A percentile compares a stretch with the other conserved stretches of the same genome.
phyloP scores from a whole-genome alignment of 2,888 invertebrate species.

The Phyto melanocephala region DNA sequence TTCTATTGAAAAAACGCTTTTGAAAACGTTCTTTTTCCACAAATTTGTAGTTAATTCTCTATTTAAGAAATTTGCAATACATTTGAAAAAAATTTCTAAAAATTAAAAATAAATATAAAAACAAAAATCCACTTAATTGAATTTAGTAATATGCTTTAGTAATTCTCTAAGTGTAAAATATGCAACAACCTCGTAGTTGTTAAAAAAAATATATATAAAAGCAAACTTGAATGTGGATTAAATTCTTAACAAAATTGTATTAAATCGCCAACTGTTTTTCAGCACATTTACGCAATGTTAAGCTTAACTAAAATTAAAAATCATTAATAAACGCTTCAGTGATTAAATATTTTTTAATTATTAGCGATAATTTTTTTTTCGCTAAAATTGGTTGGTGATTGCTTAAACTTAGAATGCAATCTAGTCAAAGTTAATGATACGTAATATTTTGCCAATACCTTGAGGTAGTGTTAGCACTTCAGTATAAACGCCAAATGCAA shows the following conservation, averaged over 20 bases:
- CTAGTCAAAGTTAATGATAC: constrained; percentile 26
- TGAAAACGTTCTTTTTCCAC: too few species aligned
- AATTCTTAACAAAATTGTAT: background rate
- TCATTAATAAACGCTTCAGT: constrained; percentile 28
- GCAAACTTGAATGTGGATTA: background rate
- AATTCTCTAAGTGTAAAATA: background rate
- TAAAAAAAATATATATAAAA: background rate
- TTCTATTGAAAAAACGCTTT: too few species aligned
- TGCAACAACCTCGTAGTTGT: background rate
- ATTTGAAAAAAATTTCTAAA: too few species aligned
- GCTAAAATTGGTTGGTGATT: background rate
- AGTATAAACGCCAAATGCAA: background rate
- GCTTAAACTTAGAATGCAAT: constrained; percentile 1
- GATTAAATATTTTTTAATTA: constrained; percentile 8
- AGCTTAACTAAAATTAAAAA: background rate
- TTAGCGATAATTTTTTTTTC: background rate
- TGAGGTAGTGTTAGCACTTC: background rate
- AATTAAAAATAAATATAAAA: too few species aligned
- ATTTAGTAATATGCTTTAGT: background rate
- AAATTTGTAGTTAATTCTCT: too few species aligned
- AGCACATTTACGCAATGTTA: background rate
- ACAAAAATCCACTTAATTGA: too few species aligned
- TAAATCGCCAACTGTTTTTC: background rate
- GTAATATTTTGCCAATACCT: constrained; percentile 21
- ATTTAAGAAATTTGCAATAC: too few species aligned